Evolutionary conservation across 2,888 invertebrate species (phyloP).

Genomic region (Axea sp.): DNA sequence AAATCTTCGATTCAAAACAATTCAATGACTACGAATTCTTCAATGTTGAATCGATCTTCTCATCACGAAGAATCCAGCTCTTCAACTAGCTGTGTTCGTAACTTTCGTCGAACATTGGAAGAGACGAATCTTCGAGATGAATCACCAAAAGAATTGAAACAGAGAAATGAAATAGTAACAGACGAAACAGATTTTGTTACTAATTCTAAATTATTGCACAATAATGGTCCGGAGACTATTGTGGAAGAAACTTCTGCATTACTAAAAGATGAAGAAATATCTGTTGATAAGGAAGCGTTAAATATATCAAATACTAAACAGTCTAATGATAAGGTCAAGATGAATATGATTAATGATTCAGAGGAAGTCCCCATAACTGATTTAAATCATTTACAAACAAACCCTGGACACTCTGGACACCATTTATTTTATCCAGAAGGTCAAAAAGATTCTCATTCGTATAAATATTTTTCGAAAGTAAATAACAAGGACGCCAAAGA

Average conservation of each 20-base stretch:
- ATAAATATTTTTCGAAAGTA: slow-evolving; percentile 55
- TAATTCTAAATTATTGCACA: not conserved
- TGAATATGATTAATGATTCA: no score
- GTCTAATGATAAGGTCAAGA: no score
- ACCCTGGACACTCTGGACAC: not conserved
- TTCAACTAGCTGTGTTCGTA: slow-evolving; percentile 53
- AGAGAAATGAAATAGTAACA: no score
- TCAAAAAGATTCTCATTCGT: slow-evolving; percentile 39
- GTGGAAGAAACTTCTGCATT: slow-evolving; percentile 20
- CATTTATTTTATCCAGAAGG: slow-evolving; percentile 3
- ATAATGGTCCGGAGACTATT: slow-evolving; percentile 19
- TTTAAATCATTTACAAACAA: no score
- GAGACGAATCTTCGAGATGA: slow-evolving; percentile 66
- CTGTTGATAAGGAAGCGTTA: not conserved
- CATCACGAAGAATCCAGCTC: slow-evolving; percentile 39
- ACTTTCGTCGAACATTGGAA: slow-evolving; percentile 67
- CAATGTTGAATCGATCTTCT: slow-evolving; percentile 10
- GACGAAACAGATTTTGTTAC: not conserved
- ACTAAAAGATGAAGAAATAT: slow-evolving; percentile 9
- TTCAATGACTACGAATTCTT: no score
- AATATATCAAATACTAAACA: slow-evolving; percentile 1
- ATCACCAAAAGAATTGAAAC: slow-evolving; percentile 1
- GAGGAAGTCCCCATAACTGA: no score
- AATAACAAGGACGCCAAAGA: slow-evolving; percentile 50
- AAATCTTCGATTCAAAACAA: slow-evolving; percentile 3